Base-by-base conservation (phyloP, 2,797 vertebrate species). In the Bradypus variegatus region DNA sequence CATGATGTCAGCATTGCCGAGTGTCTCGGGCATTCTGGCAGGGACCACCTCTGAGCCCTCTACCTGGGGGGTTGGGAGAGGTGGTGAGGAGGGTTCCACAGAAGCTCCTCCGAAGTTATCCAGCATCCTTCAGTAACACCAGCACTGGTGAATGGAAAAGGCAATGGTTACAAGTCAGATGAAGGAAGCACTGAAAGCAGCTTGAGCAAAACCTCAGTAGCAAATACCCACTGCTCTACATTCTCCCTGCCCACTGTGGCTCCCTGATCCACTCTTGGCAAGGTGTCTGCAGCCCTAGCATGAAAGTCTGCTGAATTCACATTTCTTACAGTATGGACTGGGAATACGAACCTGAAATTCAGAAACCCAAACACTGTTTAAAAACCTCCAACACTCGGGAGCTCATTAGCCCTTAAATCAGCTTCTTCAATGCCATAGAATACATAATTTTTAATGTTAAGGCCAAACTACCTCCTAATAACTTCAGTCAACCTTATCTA, bases 1-100 rank as follows among this genome's bases (percentile, higher is more conserved):
- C 19, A 8, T 0, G 1, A 31, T 0, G 8, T 9, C 58, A 23
- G 15, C 25, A n/a, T 45, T 0, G 13, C 23, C 0, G 2, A 18
- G 53, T 23, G 41, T 29, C 31, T n/a, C 1, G 1, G 33, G 19
- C 5, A 3, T n/a, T 48, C 27, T 25, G 31, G 53, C 25, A 41
- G 48, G 75, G 21, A 21, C 58, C 65, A 50, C 64, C 69, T 67
- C 38, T 29, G 69, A 2, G 8, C 18, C 23, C 27, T n/a, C 60
- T 5, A 3, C 12, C 50, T 60, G 58, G 58, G 58, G 58, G 58
- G 18, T 60, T 12, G 12, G 62, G 62, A 27, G 62, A 12, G 25
- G 62, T 29, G 11, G 25, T 0, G 0, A n/a, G 83, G 31, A 48
- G 18, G n/a, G 8, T 1, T 21, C 18, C 73, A 27, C 6, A 0